These are phyloP conservation scores for Marasmarcha lunaedactyla DNA, from an alignment of 2,888 invertebrate genomes.

Conservation along the genomic window DNA sequence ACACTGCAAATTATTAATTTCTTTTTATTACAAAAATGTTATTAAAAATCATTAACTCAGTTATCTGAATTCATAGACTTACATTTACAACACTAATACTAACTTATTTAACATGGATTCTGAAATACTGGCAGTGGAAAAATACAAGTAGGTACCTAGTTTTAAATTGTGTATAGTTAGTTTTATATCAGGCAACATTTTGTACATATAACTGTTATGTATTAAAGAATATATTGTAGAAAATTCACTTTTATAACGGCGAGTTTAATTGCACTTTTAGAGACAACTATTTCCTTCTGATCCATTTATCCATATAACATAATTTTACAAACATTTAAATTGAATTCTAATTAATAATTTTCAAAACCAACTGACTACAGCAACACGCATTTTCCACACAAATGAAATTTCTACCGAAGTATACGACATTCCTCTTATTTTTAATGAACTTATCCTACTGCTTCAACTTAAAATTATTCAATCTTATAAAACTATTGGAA, in stretches of 20 bases:
- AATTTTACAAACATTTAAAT: no score
- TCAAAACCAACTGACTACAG: no score
- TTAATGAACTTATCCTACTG: not conserved
- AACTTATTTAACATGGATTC: slow-evolving; percentile 42
- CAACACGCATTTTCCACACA: slow-evolving; percentile 1
- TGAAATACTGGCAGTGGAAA: slow-evolving; percentile 71
- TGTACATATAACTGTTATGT: no score
- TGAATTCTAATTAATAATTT: no score
- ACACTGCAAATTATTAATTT: not conserved
- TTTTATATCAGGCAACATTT: no score
- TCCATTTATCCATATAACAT: no score
- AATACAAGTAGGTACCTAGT: slow-evolving; percentile 40
- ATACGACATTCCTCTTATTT: not conserved
- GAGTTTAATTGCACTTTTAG: no score
- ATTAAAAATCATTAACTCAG: slow-evolving; percentile 67
- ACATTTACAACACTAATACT: slow-evolving; percentile 14
- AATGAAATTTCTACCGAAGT: not conserved
- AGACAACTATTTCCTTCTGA: no score
- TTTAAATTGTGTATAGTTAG: slow-evolving; percentile 30
- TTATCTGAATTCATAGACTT: slow-evolving; percentile 25
- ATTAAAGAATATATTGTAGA: no score
- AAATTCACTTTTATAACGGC: no score
- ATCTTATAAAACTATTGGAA: not conserved
- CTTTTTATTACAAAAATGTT: slow-evolving; percentile 66
- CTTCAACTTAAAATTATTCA: not conserved